Conservation (phyloP, 2,888 invertebrate species). For the Spisula solida region DNA sequence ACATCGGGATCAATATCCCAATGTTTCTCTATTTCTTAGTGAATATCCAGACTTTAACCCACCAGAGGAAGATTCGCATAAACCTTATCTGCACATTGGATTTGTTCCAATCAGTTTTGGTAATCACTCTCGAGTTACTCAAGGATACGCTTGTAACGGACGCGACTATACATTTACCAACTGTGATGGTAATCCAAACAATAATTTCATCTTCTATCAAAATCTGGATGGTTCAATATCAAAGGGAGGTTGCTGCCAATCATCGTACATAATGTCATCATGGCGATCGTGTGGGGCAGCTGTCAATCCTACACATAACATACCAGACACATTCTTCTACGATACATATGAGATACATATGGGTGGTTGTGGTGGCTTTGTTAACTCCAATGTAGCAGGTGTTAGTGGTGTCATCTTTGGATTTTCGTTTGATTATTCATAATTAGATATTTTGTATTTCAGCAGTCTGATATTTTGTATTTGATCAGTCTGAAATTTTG, state of each 20-base stretch:
- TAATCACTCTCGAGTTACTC: background rate
- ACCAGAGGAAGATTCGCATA: background rate
- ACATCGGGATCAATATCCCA: background rate
- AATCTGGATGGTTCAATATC: background rate
- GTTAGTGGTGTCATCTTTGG: background rate
- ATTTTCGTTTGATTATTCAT: background rate
- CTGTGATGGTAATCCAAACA: constrained; percentile 23
- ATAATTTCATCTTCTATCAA: background rate
- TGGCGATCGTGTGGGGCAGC: background rate
- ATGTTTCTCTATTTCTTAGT: background rate
- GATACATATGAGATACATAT: constrained; percentile 25
- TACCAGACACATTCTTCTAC: background rate
- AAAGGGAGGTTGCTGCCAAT: background rate
- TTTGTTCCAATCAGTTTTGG: constrained; percentile 1
- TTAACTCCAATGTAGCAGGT: background rate
- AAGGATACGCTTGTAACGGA: background rate
- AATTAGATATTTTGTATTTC: too few species aligned
- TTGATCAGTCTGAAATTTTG: too few species aligned
- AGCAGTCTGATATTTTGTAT: too few species aligned
- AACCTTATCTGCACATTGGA: background rate
- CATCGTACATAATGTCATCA: too few species aligned
- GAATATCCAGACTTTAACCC: background rate
- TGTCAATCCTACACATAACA: background rate
- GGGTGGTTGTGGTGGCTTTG: constrained; percentile 19
- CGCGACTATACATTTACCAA: background rate